Evolutionary conservation across 2,888 invertebrate genomes (phyloP).

Genomic region (Pachymerium ferrugineum): DNA sequence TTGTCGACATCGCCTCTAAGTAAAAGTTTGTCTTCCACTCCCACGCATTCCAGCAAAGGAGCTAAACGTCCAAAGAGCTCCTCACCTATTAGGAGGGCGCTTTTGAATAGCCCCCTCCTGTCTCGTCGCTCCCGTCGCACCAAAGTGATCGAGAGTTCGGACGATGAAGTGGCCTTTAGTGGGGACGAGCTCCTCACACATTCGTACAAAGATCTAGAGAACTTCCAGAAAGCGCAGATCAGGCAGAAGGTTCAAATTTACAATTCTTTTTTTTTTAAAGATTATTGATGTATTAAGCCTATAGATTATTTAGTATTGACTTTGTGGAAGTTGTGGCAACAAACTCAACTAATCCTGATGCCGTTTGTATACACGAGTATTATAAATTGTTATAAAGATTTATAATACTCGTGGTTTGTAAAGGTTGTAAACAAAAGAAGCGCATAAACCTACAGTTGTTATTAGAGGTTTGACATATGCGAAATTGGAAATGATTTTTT

Average conservation of each 20-base stretch:
- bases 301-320: too few relatives aligned
- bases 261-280: too few relatives aligned
- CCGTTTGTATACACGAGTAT: too few relatives aligned
- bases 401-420: too few relatives aligned
- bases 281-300: too few relatives aligned
- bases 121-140: slow-evolving; percentile 57
- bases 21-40: slow-evolving; percentile 34
- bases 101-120: slow-evolving; percentile 73
- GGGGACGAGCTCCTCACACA: slow-evolving; percentile 47
- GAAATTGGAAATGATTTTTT: too few relatives aligned
- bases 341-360: too few relatives aligned
- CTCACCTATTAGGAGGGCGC: slow-evolving; percentile 34
- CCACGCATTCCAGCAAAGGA: slow-evolving; percentile 30
- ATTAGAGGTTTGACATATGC: too few relatives aligned
- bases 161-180: slow-evolving; percentile 59
- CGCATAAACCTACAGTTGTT: too few relatives aligned
- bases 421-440: too few relatives aligned
- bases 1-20: slow-evolving; percentile 32
- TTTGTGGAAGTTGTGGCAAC: too few relatives aligned
- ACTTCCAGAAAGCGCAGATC: slow-evolving; percentile 84
- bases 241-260: slow-evolving; percentile 67
- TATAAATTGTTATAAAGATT: too few relatives aligned
- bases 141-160: slow-evolving; percentile 68
- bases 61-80: slow-evolving; percentile 34
- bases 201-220: slow-evolving; percentile 79